A percentile compares a stretch with the other conserved stretches of the same genome.
phyloP scores from a whole-genome alignment of 2,113 vertebrate species.

The Malaclemys terrapin region DNA sequence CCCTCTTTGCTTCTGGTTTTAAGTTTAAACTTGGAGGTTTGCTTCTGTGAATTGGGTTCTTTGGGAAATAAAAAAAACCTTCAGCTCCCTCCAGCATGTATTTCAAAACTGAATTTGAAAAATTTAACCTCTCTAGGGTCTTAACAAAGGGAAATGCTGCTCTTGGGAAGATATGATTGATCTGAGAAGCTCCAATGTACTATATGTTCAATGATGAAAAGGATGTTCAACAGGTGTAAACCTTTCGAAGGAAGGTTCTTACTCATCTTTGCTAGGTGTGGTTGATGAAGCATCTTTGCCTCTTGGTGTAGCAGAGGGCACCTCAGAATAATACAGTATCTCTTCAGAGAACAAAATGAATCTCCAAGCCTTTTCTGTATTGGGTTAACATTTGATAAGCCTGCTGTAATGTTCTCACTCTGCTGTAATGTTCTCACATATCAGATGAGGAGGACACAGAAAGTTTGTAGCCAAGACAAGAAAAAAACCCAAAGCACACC shows the following conservation, averaged over 20 bases:
- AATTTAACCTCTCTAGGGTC: slow-evolving; percentile 48
- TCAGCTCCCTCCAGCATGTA: not conserved
- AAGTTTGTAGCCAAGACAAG: slow-evolving; percentile 53
- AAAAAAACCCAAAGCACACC: slow-evolving; percentile 15
- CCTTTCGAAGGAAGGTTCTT: slow-evolving; percentile 37
- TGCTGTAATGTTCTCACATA: slow-evolving; percentile 36
- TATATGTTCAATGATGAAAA: slow-evolving; percentile 33
- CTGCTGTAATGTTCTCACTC: slow-evolving; percentile 60
- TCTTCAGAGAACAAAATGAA: slow-evolving; percentile 73
- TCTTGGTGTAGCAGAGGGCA: slow-evolving; percentile 71
- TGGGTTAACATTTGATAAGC: slow-evolving; percentile 70
- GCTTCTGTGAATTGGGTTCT: slow-evolving; percentile 54
- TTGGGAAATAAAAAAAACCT: slow-evolving; percentile 35
- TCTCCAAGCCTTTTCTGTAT: slow-evolving; percentile 68
- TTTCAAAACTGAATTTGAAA: slow-evolving; percentile 45
- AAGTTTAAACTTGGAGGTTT: slow-evolving; percentile 69
- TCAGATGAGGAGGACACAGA: slow-evolving; percentile 58
- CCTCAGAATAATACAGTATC: slow-evolving; percentile 64
- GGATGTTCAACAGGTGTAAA: slow-evolving; percentile 33
- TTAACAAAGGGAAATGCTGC: slow-evolving; percentile 66
- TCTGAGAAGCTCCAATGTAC: not conserved
- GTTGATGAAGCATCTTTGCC: slow-evolving; percentile 61
- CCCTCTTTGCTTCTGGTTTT: slow-evolving; percentile 56
- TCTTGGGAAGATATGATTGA: slow-evolving; percentile 32
- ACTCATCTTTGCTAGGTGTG: slow-evolving; percentile 46